Base-by-base conservation (phyloP, 2,797 vertebrate species). In the Catostomus latipinnis region DNA sequence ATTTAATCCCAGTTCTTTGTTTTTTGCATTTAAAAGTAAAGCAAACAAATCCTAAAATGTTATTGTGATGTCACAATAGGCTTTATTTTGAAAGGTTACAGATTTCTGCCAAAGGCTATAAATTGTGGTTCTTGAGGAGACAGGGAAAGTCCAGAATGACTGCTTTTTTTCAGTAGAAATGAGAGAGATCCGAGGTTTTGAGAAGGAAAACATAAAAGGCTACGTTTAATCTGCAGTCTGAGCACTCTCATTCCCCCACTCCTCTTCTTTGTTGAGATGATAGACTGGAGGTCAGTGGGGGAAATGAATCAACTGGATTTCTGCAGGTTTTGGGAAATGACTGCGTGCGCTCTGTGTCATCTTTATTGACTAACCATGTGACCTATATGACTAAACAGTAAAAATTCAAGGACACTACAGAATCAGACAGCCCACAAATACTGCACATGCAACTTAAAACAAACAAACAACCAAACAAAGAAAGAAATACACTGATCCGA, bases 241-340 rank as follows among this genome's bases (percentile, higher is more conserved):
- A 74, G 60, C 72, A 74, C 49, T 74, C 22, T 65, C 49, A 11
- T 74, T 74, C 72, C 72, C 53, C 63, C 49, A 74, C 72, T 46
- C 60, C 57, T 54, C 49, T 54, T 74, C 60, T 74, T 63, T 74
- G 72, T 74, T 54, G 60, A 74, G 72, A 74, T 74, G 72, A 74
- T 65, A 74, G 60, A 74, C 58, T 2, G 6, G 71, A 54, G 60
- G 60, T 74, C 72, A 63, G 9, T 1, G 6, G 18, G 49, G 60
- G 45, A 60, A 74, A 74, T 65, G 60, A 74, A 74, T 65, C 60
- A 52, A 74, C 72, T 74, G 72, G 49, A 65, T 74, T 62, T 74
- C 72, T 54, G 52, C 72, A 65, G 13, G 60, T 60, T 74, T 74
- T 60, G 49, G 60, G 49, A 74, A 74, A 65, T 65, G 6, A 50